Conservation (phyloP, 2,888 invertebrate genomes). For the Ennomos quercinarius region DNA sequence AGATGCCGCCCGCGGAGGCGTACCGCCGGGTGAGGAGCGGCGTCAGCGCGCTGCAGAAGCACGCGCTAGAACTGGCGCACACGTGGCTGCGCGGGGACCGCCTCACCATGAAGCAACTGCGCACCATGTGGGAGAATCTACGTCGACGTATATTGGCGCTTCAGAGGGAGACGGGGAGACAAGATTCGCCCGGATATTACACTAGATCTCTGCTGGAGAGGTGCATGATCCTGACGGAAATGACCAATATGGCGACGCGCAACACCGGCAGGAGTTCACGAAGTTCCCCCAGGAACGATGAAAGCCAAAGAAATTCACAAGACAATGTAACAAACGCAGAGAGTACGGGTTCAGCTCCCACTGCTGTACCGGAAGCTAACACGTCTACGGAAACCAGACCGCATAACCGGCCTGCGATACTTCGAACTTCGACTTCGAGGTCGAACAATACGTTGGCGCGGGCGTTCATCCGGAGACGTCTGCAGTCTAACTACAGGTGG, state of each 20-base stretch:
- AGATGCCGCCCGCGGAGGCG: constrained; percentile 69
- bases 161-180: constrained; percentile 76
- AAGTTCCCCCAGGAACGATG: constrained; percentile 7
- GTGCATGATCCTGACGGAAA: constrained; percentile 68
- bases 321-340: constrained; percentile 3
- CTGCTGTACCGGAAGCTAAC: constrained; percentile 4
- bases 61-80: constrained; percentile 67
- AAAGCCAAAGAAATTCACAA: constrained; percentile 11
- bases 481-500: constrained; percentile 64
- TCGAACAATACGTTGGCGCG: constrained; percentile 37
- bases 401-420: constrained; percentile 4
- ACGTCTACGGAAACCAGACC: constrained; percentile 3
- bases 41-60: constrained; percentile 70
- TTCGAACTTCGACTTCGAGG: constrained; percentile 12
- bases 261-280: constrained; percentile 5
- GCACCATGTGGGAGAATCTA: constrained; percentile 87
- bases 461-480: constrained; percentile 58
- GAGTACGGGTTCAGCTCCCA: constrained; percentile 2
- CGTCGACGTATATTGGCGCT: constrained; percentile 85
- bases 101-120: constrained; percentile 83
- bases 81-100: constrained; percentile 75
- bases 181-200: constrained; percentile 70
- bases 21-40: constrained; percentile 71
- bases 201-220: constrained; percentile 74
- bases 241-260: constrained; percentile 63